Percentiles rank a stretch among this genome's conserved stretches.
These are phyloP conservation scores for Plestiodon gilberti DNA, from an alignment of 2,113 vertebrate species.

Conservation along the genomic window DNA sequence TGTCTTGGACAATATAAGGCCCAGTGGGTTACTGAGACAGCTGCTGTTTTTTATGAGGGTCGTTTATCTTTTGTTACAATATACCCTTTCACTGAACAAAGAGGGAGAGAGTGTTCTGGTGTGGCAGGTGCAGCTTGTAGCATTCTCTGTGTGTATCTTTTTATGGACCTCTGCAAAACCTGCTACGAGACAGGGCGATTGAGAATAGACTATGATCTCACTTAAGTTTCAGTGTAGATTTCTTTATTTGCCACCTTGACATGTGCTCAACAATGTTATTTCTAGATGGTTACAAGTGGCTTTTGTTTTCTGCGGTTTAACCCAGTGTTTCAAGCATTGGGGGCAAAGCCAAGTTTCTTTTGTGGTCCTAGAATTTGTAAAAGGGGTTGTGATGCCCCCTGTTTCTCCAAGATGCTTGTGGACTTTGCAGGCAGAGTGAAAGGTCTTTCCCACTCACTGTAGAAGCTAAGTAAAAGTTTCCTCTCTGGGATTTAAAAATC, in stretches of 20 bases:
- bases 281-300: constrained; percentile 11
- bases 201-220: background rate
- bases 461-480: background rate
- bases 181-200: background rate
- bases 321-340: constrained; percentile 30
- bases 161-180: background rate
- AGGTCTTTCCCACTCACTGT: background rate
- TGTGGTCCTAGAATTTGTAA: background rate
- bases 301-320: constrained; percentile 17
- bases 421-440: background rate
- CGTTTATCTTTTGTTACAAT: background rate
- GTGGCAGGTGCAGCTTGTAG: background rate
- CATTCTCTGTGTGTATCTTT: background rate
- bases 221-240: background rate
- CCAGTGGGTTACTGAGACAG: constrained; percentile 49
- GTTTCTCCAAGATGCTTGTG: constrained; percentile 8
- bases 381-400: background rate
- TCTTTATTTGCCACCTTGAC: background rate
- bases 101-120: background rate
- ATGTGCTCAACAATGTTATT: background rate
- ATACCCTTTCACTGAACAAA: constrained; percentile 26
- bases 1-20: constrained; percentile 46
- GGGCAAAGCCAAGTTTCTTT: constrained; percentile 29
- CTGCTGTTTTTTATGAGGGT: constrained; percentile 30
- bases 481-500: no score